Evolutionary conservation across 2,888 invertebrate species (phyloP).

Genomic region (Ormyrus nitidulus): DNA sequence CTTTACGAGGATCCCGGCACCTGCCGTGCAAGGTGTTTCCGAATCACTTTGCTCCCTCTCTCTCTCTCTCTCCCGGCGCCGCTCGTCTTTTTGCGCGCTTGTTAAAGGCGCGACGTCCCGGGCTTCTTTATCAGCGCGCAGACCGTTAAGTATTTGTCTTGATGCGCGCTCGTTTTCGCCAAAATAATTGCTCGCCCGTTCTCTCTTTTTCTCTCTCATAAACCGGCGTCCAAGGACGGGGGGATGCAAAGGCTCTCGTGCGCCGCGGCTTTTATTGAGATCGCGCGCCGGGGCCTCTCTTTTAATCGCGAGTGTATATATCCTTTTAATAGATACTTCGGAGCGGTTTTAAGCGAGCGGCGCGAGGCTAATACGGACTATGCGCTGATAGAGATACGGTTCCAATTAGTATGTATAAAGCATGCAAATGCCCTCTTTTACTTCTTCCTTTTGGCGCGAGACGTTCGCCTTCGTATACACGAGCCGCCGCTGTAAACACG

Average conservation of each 20-base stretch:
- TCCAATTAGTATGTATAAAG: conserved; percentile 37
- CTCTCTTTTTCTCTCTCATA: not conserved
- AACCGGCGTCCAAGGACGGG: not conserved
- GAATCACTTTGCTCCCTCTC: conserved; percentile 59
- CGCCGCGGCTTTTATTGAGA: conserved; percentile 21
- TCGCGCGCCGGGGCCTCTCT: not conserved
- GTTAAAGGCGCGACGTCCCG: conserved; percentile 24
- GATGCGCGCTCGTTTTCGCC: conserved; percentile 42
- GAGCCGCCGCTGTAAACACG: too few relatives aligned
- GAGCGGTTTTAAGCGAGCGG: not conserved
- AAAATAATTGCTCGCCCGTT: conserved; percentile 28
- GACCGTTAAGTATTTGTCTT: conserved; percentile 41
- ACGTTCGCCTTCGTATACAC: too few relatives aligned
- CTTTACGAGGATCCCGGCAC: conserved; percentile 67
- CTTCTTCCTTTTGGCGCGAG: too few relatives aligned
- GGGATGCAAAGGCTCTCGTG: not conserved
- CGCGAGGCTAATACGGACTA: not conserved
- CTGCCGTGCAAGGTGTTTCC: conserved; percentile 74
- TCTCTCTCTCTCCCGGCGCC: not conserved
- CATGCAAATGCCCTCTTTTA: too few relatives aligned
- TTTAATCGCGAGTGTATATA: conserved; percentile 25
- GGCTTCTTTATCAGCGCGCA: conserved; percentile 24
- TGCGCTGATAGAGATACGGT: conserved; percentile 27
- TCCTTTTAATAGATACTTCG: conserved; percentile 43
- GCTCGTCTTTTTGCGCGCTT: conserved; percentile 8